A percentile compares a stretch with the other conserved stretches of the same genome.
Conservation (phyloP, 2,888 invertebrate genomes). For the Cataglyphis albicans region DNA sequence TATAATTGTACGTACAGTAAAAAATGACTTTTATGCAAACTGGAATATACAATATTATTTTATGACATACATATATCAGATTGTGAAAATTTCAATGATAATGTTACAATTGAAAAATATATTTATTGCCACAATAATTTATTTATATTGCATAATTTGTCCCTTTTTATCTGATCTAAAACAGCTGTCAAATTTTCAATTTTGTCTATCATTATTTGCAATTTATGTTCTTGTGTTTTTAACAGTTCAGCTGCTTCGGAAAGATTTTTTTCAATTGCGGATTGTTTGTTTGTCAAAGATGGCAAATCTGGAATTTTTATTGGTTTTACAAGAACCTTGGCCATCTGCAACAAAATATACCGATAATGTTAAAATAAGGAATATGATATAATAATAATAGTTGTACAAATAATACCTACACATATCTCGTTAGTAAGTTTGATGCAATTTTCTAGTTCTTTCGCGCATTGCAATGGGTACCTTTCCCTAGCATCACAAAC, state of each 20-base stretch:
- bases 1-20: slow-evolving; percentile 14
- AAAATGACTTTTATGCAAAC: background rate
- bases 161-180: slow-evolving; percentile 75
- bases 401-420: slow-evolving; percentile 63
- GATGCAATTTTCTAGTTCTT: slow-evolving; percentile 76
- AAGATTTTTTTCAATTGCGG: slow-evolving; percentile 47
- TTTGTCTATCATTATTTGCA: slow-evolving; percentile 66
- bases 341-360: slow-evolving; percentile 66
- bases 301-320: slow-evolving; percentile 51
- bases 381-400: background rate
- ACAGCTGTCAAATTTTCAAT: slow-evolving; percentile 75
- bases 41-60: background rate
- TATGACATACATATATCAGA: background rate
- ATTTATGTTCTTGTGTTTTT: slow-evolving; percentile 52
- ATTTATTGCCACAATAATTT: slow-evolving; percentile 61
- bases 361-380: background rate
- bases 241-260: slow-evolving; percentile 22
- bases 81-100: slow-evolving; percentile 31
- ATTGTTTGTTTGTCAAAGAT: slow-evolving; percentile 64
- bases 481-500: slow-evolving; percentile 80
- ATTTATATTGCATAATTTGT: slow-evolving; percentile 69
- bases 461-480: slow-evolving; percentile 77
- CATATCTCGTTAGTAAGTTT: slow-evolving; percentile 72
- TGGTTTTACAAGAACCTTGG: slow-evolving; percentile 53
- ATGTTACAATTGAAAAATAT: background rate